A percentile compares a stretch with the other conserved stretches of the same genome.
Conservation (phyloP, 1,140 invertebrate species). For the Leptinotarsa lineolata region DNA sequence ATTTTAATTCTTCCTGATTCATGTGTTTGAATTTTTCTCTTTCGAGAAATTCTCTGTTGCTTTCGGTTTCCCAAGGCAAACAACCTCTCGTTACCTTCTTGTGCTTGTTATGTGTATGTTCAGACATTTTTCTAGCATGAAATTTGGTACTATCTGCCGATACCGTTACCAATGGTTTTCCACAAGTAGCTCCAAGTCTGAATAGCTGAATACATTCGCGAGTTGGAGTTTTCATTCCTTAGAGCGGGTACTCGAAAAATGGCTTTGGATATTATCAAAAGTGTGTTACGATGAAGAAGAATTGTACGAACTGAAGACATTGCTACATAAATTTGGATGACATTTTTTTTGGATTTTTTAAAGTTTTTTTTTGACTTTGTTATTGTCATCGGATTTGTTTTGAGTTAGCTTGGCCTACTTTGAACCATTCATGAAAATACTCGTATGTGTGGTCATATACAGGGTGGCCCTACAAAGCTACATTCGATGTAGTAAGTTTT, state of each 20-base stretch:
- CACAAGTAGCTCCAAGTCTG: slow-evolving; percentile 19
- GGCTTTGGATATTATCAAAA: slow-evolving; percentile 33
- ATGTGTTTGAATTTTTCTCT: no score
- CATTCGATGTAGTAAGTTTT: no score
- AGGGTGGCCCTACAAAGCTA: no score
- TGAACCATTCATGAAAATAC: neutral
- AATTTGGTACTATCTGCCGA: neutral
- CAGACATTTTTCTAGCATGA: neutral
- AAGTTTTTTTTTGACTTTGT: slow-evolving; percentile 11
- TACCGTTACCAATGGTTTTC: slow-evolving; percentile 3
- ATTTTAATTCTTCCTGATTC: no score
- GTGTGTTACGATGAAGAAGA: slow-evolving; percentile 34
- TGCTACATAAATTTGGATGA: slow-evolving; percentile 11
- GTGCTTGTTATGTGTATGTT: neutral
- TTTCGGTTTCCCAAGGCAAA: slow-evolving; percentile 34
- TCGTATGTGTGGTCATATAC: neutral
- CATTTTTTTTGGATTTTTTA: neutral
- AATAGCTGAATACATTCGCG: slow-evolving; percentile 3
- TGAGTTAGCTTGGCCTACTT: slow-evolving; percentile 12
- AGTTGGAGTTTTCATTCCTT: neutral
- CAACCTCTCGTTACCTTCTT: slow-evolving; percentile 21
- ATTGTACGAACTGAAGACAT: slow-evolving; percentile 36
- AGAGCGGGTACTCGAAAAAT: slow-evolving; percentile 22
- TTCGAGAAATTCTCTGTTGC: no score
- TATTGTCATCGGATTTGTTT: slow-evolving; percentile 10